Conservation (phyloP, 1,140 invertebrate genomes). For the Hyles vespertilio region DNA sequence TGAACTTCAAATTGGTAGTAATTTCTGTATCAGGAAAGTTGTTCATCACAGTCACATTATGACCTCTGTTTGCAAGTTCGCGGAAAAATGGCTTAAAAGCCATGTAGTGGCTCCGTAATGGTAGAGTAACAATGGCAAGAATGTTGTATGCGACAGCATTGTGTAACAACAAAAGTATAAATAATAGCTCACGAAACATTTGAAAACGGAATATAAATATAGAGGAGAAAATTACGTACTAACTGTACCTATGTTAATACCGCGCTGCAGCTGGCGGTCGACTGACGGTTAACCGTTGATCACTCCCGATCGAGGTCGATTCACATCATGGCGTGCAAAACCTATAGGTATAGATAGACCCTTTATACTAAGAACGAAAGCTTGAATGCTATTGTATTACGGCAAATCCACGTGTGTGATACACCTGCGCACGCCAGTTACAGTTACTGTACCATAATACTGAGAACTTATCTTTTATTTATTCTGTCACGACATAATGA, state of each 20-base stretch:
- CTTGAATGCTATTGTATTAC: too few relatives aligned
- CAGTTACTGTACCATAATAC: too few relatives aligned
- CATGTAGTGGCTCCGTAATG: conserved; percentile 64
- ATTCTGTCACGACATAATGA: too few relatives aligned
- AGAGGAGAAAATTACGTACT: neutral
- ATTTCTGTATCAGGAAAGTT: conserved; percentile 46
- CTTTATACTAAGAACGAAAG: too few relatives aligned
- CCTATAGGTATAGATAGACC: too few relatives aligned
- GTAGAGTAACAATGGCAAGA: conserved; percentile 53
- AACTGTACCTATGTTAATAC: conserved; percentile 13
- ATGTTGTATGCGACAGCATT: conserved; percentile 39
- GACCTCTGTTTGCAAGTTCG: conserved; percentile 59
- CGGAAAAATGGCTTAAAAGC: conserved; percentile 58
- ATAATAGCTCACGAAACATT: neutral
- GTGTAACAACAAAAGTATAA: too few relatives aligned
- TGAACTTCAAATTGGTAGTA: conserved; percentile 40
- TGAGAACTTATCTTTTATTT: too few relatives aligned
- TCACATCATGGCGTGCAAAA: too few relatives aligned
- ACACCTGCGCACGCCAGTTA: too few relatives aligned
- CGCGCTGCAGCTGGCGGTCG: neutral
- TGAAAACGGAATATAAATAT: neutral
- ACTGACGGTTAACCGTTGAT: neutral
- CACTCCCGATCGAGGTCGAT: neutral
- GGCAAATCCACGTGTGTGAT: too few relatives aligned
- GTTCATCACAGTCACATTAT: conserved; percentile 67